phyloP scores from a whole-genome alignment of 2,113 vertebrate species.

The Xerus inauris region DNA sequence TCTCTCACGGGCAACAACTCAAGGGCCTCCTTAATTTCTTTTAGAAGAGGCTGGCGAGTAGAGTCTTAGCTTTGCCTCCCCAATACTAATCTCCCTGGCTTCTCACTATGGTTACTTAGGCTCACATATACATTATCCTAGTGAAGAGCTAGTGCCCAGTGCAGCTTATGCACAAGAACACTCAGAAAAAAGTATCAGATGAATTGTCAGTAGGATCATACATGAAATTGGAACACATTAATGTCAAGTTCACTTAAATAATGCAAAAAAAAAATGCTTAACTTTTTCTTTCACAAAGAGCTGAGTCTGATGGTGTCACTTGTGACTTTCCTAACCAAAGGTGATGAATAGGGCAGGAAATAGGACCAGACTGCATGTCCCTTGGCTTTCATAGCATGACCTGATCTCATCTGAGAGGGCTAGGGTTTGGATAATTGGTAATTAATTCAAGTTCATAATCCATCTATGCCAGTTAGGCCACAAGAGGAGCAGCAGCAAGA shows the following conservation, averaged over 20 bases:
- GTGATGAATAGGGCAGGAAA: slow-evolving; percentile 32
- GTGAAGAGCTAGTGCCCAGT: background rate
- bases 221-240: background rate
- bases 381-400: slow-evolving; percentile 4
- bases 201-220: background rate
- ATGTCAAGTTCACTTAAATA: slow-evolving; percentile 46
- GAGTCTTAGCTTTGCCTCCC: background rate
- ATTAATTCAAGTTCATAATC: background rate
- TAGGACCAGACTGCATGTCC: background rate
- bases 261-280: background rate
- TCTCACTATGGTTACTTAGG: background rate
- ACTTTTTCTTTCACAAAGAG: slow-evolving; percentile 48
- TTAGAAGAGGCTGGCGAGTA: background rate
- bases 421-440: background rate
- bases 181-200: background rate
- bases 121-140: background rate
- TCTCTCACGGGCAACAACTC: background rate
- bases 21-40: background rate
- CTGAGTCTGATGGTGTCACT: slow-evolving; percentile 1
- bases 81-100: background rate
- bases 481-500: background rate
- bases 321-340: slow-evolving; percentile 6
- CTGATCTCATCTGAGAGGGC: background rate
- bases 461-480: background rate
- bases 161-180: background rate